Percentiles rank a stretch among this genome's conserved stretches.
Evolutionary conservation across 1,140 invertebrate species (phyloP).

Genomic region (Ostrea denselamellosa): DNA sequence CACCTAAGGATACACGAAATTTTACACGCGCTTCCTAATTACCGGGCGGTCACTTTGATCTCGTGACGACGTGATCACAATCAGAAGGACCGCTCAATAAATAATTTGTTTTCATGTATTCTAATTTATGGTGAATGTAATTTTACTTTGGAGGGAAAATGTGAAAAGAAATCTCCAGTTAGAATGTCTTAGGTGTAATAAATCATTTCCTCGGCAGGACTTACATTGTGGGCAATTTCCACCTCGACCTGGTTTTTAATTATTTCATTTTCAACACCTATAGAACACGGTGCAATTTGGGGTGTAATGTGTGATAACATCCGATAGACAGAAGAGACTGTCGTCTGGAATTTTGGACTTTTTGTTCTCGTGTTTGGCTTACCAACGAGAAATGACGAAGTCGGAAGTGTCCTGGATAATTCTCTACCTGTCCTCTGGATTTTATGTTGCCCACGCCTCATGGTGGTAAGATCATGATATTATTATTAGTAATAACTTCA

Average conservation of each 20-base stretch:
- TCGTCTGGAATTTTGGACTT: not conserved
- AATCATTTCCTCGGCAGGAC: not conserved
- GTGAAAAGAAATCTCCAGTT: not conserved
- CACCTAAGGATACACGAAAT: slow-evolving; percentile 7
- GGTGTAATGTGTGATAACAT: not conserved
- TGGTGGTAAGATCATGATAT: slow-evolving; percentile 24
- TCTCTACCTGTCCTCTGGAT: slow-evolving; percentile 11
- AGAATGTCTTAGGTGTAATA: not conserved
- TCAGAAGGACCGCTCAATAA: not conserved
- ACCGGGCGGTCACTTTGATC: slow-evolving; percentile 16
- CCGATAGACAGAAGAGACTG: not conserved
- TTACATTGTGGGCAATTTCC: not conserved
- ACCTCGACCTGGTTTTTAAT: not conserved
- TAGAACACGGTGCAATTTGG: not conserved
- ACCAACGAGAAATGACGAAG: not conserved
- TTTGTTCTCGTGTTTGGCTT: not conserved
- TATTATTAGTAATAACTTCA: too few species aligned
- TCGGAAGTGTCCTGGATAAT: slow-evolving; percentile 1
- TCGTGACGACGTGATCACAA: not conserved
- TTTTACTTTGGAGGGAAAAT: slow-evolving; percentile 28
- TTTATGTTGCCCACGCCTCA: not conserved
- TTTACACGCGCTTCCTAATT: not conserved
- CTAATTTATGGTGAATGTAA: slow-evolving; percentile 12
- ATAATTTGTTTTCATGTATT: not conserved
- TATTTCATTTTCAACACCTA: not conserved